Conservation (phyloP, 2,888 invertebrate genomes). For the Polylopha cassiicola region DNA sequence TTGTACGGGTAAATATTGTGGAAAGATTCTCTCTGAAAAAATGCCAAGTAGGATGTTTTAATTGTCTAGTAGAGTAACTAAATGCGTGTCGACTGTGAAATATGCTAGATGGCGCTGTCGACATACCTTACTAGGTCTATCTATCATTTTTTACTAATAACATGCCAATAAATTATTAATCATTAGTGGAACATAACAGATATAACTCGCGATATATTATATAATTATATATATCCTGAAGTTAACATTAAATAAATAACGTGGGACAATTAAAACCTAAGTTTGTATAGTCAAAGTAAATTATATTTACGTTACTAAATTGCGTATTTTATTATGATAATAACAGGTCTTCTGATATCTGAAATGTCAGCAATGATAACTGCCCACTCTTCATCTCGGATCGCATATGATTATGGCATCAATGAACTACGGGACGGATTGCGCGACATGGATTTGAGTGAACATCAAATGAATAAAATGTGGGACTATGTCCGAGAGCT, state of each 20-base stretch:
- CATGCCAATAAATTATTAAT: no score
- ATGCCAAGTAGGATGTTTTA: no score
- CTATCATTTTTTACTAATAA: no score
- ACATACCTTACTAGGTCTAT: no score
- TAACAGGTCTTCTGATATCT: constrained; percentile 68
- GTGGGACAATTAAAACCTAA: background rate
- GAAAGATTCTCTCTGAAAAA: background rate
- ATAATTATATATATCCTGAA: no score
- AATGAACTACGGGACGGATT: constrained; percentile 70
- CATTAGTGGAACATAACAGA: no score
- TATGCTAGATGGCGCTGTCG: no score
- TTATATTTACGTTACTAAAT: background rate
- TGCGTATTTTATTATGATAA: constrained; percentile 1
- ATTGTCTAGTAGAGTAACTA: no score
- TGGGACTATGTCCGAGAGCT: constrained; percentile 72
- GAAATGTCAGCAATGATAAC: constrained; percentile 74
- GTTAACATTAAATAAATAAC: no score
- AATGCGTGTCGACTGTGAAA: no score
- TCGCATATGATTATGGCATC: constrained; percentile 71
- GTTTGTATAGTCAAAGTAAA: background rate
- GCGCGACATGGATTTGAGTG: constrained; percentile 64
- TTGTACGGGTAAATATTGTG: constrained; percentile 60
- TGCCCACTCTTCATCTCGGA: constrained; percentile 67
- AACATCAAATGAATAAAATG: constrained; percentile 73
- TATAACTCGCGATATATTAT: no score